Percentiles rank a stretch among this genome's conserved stretches.
These are phyloP conservation scores for Turnix velox DNA, from an alignment of 2,113 vertebrate species.

Conservation along the genomic window DNA sequence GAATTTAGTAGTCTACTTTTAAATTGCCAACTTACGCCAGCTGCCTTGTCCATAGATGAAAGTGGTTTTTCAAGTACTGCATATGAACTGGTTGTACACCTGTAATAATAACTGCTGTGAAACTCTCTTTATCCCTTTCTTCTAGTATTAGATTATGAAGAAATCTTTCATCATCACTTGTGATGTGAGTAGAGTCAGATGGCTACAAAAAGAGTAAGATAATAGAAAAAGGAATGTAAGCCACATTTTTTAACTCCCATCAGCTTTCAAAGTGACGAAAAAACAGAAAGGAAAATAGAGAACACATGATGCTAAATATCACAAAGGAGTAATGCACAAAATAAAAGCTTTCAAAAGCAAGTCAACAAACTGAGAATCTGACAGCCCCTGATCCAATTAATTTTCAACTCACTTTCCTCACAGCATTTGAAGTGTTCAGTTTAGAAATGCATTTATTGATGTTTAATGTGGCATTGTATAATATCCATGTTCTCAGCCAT, in stretches of 20 bases:
- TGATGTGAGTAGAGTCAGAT: conserved; percentile 81
- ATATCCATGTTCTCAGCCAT: not conserved
- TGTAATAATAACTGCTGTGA: conserved; percentile 90
- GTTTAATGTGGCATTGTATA: not conserved
- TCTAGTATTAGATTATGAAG: conserved; percentile 81
- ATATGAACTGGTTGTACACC: conserved; percentile 79
- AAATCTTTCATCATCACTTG: conserved; percentile 78
- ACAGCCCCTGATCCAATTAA: not conserved
- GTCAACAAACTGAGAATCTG: not conserved
- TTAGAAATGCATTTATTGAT: not conserved
- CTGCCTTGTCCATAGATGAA: conserved; percentile 81
- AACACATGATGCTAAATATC: not conserved
- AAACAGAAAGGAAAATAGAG: not conserved
- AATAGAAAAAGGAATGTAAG: not conserved
- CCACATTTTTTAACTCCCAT: not conserved
- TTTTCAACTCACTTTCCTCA: not conserved
- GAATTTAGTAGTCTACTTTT: not conserved
- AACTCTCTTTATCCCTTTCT: conserved; percentile 82
- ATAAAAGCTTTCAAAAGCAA: not conserved
- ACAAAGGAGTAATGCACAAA: not conserved
- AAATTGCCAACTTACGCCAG: conserved; percentile 81
- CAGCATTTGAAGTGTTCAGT: not conserved
- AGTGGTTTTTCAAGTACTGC: conserved; percentile 80
- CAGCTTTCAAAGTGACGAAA: not conserved
- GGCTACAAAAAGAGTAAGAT: conserved; percentile 73